Evolutionary conservation across 2,113 vertebrate species (phyloP), one percentile per base, ranked within the genome.

Genomic region (Monopterus albus): DNA sequence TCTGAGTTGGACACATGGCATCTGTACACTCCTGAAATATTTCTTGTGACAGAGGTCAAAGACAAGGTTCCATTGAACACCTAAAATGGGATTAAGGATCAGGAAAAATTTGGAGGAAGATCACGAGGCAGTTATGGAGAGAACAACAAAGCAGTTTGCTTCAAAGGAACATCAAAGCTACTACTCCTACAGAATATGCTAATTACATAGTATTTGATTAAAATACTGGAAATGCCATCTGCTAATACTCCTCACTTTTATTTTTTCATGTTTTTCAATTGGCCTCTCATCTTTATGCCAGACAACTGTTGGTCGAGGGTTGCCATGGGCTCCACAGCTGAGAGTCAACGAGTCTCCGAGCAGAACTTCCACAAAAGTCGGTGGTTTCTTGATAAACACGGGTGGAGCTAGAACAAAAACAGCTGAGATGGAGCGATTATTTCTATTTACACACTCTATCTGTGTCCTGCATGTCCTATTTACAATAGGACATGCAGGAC

Each of bases 1-100:
- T 97, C 96, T 0, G 92, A 71, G 85, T 95, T 98, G 84, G 95
- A 94, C 1, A 97, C 96, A 0, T 97, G 95, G 89, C 97, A 99
- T 38, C 92, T 96, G 78, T 98, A 98, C 50, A 94, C 86, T 76
- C 97, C 97, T 0, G 96, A 91, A 1, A 88, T 94, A 86, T 93
- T 84, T 3, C 93, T 94, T 7, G 92, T 93, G 84, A 94, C 95
- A 0, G 65, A 82, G 0, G 73, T 86, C 62, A 99, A 92, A 87
- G 88, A 91, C 89, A 99, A 89, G 0, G 93, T 95, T 40, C 95
- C 97, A 40, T 97, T 98, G 78, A 90, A 92, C 72, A 97, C 95
- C 97, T 98, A 66, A 20, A 45, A 68, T 23, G 43, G 1, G 20
- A 65, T 71, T 39, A 73, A 60, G 66, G 47, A 57, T 45, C 33